Conservation (phyloP, 2,888 invertebrate species). For the Cephus sareptanus region DNA sequence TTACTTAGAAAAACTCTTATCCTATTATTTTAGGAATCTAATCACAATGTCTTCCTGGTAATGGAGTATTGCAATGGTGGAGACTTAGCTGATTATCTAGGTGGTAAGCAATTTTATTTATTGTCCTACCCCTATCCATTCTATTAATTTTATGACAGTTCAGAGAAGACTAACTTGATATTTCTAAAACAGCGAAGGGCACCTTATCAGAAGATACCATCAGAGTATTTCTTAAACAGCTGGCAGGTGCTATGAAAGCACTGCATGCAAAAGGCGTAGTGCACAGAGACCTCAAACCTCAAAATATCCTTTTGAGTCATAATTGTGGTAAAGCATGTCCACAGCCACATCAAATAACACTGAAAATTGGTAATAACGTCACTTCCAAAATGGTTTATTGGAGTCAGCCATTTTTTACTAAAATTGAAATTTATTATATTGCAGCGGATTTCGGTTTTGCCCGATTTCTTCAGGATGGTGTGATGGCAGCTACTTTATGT, state of each 20-base stretch:
- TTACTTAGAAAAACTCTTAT: slow-evolving; percentile 4
- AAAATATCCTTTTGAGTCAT: slow-evolving; percentile 97
- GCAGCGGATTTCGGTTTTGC: slow-evolving; percentile 99
- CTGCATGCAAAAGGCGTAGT: slow-evolving; percentile 97
- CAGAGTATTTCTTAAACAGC: slow-evolving; percentile 91
- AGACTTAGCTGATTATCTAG: slow-evolving; percentile 97
- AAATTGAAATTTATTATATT: slow-evolving; percentile 43
- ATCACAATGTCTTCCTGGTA: slow-evolving; percentile 94
- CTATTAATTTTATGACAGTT: slow-evolving; percentile 9
- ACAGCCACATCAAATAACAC: slow-evolving; percentile 85
- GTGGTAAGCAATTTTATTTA: slow-evolving; percentile 68
- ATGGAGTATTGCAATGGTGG: slow-evolving; percentile 99
- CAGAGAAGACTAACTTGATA: slow-evolving; percentile 42
- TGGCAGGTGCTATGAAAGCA: slow-evolving; percentile 98
- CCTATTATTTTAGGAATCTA: slow-evolving; percentile 77
- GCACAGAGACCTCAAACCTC: slow-evolving; percentile 98
- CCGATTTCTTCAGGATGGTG: slow-evolving; percentile 96
- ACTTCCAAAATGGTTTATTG: background rate
- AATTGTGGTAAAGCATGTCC: slow-evolving; percentile 75
- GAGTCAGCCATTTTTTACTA: background rate
- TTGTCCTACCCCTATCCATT: background rate
- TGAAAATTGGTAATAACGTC: slow-evolving; percentile 86
- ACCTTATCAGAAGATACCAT: slow-evolving; percentile 98
- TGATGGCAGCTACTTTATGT: slow-evolving; percentile 99
- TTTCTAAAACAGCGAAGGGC: slow-evolving; percentile 76